phyloP scores from a whole-genome alignment of 2,797 vertebrate species.

The Dicrostonyx torquatus region DNA sequence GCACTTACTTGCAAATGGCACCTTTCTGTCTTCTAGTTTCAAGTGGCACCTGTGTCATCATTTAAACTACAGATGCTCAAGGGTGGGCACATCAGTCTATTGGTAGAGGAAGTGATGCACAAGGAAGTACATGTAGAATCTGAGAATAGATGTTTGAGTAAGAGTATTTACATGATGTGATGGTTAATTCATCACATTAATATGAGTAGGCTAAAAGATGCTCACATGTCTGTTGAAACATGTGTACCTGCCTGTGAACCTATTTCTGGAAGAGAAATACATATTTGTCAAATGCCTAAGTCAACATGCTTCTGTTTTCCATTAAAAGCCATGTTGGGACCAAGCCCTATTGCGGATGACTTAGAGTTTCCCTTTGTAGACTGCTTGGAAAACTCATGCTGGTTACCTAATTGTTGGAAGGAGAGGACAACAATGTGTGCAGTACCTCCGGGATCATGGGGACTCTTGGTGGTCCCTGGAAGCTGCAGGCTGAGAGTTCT shows the following conservation, averaged over 20 bases:
- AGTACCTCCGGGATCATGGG: neutral
- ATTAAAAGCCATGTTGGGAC: neutral
- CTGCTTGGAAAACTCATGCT: neutral
- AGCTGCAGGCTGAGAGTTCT: neutral
- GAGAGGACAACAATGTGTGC: neutral
- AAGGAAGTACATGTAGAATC: conserved; percentile 1
- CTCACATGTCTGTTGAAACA: neutral
- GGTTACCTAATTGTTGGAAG: neutral
- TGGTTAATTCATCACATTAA: neutral
- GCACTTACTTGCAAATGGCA: neutral
- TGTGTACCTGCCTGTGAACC: neutral
- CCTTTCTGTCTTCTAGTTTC: conserved; percentile 35
- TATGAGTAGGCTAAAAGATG: neutral
- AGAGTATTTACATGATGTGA: neutral
- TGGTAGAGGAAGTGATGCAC: neutral
- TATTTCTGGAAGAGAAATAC: neutral
- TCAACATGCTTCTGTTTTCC: neutral
- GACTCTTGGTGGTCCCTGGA: neutral
- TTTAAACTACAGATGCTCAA: neutral
- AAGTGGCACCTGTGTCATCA: neutral
- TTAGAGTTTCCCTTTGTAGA: neutral
- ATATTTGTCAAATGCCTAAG: neutral
- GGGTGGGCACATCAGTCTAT: neutral
- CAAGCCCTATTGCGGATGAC: neutral
- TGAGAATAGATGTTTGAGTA: conserved; percentile 5